Evolutionary conservation across 2,888 invertebrate genomes (phyloP).

Genomic region (Sinotaia quadrata): DNA sequence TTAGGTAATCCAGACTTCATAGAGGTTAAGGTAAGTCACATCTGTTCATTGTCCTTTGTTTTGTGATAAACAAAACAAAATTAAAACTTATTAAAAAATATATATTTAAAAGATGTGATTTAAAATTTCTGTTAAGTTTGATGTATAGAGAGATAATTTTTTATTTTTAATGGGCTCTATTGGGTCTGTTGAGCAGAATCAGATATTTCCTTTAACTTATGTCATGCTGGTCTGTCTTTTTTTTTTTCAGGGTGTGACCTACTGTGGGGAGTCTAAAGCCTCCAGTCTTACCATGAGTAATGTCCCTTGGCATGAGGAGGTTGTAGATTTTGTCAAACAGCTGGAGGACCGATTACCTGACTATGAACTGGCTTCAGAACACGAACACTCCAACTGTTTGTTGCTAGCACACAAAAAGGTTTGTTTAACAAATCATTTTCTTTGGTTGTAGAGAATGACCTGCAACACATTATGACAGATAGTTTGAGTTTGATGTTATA

Average conservation of each 20-base stretch:
- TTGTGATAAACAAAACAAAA: too few species aligned
- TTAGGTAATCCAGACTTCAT: conserved; percentile 77
- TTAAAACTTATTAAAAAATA: too few species aligned
- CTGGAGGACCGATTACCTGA: conserved; percentile 72
- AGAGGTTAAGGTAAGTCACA: conserved; percentile 75
- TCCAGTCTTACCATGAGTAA: conserved; percentile 76
- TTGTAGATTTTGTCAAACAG: conserved; percentile 74
- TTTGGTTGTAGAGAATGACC: too few species aligned
- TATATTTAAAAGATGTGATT: too few species aligned
- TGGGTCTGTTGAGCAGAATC: background rate
- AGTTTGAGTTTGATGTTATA: too few species aligned
- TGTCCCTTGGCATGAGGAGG: conserved; percentile 78
- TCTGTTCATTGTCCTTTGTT: too few species aligned
- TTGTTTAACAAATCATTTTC: conserved; percentile 18
- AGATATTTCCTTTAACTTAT: too few species aligned
- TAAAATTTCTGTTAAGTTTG: too few species aligned
- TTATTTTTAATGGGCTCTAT: background rate
- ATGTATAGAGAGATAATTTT: background rate
- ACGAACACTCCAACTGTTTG: conserved; percentile 78
- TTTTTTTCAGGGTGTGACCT: conserved; percentile 75
- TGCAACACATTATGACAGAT: too few species aligned
- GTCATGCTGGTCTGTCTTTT: background rate
- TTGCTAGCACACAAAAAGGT: conserved; percentile 76
- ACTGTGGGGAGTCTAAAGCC: conserved; percentile 76
- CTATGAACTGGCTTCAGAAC: conserved; percentile 76